A percentile compares a stretch with the other conserved stretches of the same genome.
Evolutionary conservation across 2,888 invertebrate species (phyloP).

Genomic region (Drosophila vallismaia): DNA sequence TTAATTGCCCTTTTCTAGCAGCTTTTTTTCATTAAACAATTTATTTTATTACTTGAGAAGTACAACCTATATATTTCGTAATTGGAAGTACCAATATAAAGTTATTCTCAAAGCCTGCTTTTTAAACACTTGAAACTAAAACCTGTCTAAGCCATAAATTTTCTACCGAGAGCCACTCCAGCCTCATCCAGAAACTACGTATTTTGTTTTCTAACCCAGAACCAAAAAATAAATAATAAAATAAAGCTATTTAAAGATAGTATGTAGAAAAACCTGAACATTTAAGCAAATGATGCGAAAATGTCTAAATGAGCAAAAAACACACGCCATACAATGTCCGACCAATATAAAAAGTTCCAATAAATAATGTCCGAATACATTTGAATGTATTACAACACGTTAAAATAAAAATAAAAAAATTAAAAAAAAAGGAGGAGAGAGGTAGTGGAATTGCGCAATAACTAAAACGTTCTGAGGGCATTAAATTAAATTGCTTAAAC

Average conservation of each 20-base stretch:
- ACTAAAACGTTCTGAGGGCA: slow-evolving; percentile 19
- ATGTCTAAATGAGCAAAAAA: slow-evolving; percentile 27
- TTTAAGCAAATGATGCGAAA: slow-evolving; percentile 37
- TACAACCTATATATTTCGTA: slow-evolving; percentile 1
- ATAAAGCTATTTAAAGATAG: slow-evolving; percentile 8
- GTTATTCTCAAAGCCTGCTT: neutral
- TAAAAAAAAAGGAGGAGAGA: too few species aligned
- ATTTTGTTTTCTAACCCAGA: slow-evolving; percentile 12
- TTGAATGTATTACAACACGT: slow-evolving; percentile 59
- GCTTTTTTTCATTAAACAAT: slow-evolving; percentile 44
- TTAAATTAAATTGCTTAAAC: slow-evolving; percentile 36
- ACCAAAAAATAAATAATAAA: neutral
- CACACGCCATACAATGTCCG: slow-evolving; percentile 10
- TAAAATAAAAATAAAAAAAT: too few species aligned
- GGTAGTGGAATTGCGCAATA: slow-evolving; percentile 49
- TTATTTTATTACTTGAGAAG: slow-evolving; percentile 27
- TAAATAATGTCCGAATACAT: slow-evolving; percentile 51
- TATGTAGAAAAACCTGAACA: slow-evolving; percentile 14
- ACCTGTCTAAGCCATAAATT: slow-evolving; percentile 20
- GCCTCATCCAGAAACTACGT: slow-evolving; percentile 11
- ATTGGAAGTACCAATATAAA: neutral
- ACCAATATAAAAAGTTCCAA: slow-evolving; percentile 12
- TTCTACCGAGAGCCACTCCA: neutral
- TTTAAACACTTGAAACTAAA: too few species aligned
- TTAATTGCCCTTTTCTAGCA: slow-evolving; percentile 50